Percentiles rank a stretch among this genome's conserved stretches.
These are phyloP conservation scores for Eulemur rubriventer DNA, from an alignment of 2,797 vertebrate genomes.

Conservation along the genomic window DNA sequence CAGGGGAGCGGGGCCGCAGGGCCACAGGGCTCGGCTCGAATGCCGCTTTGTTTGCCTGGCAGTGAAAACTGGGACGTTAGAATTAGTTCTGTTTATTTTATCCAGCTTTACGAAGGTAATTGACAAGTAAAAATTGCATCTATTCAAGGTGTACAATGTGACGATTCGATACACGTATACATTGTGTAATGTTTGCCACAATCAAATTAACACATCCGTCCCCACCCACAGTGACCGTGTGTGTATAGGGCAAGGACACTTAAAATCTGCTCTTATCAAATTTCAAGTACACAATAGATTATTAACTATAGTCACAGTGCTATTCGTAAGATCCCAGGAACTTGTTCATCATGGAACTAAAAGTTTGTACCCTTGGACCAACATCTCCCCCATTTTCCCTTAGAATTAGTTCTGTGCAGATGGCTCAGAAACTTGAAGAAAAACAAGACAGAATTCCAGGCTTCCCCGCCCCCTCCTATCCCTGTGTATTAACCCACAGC, in stretches of 20 bases:
- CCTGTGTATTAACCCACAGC: not conserved
- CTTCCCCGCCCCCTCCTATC: not conserved
- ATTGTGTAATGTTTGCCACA: not conserved
- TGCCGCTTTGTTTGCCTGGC: conserved; percentile 86
- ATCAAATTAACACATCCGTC: not conserved
- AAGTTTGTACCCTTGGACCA: not conserved
- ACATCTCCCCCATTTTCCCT: not conserved
- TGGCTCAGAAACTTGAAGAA: conserved; percentile 72
- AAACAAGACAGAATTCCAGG: not conserved
- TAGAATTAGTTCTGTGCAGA: conserved; percentile 73
- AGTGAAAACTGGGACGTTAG: conserved; percentile 80
- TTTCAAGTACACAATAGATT: not conserved
- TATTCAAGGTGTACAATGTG: too few species aligned
- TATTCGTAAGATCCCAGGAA: not conserved
- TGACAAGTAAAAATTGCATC: not conserved
- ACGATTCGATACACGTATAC: not conserved
- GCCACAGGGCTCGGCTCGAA: conserved; percentile 83
- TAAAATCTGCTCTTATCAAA: not conserved
- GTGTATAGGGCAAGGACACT: too few species aligned
- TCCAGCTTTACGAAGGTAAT: not conserved
- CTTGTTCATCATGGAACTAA: not conserved
- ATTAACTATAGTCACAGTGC: not conserved
- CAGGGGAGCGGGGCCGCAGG: conserved; percentile 82
- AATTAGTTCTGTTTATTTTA: conserved; percentile 80
- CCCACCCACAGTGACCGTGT: not conserved